Evolutionary conservation across 2,797 vertebrate species (phyloP).

Genomic region (Dermochelys coriacea): DNA sequence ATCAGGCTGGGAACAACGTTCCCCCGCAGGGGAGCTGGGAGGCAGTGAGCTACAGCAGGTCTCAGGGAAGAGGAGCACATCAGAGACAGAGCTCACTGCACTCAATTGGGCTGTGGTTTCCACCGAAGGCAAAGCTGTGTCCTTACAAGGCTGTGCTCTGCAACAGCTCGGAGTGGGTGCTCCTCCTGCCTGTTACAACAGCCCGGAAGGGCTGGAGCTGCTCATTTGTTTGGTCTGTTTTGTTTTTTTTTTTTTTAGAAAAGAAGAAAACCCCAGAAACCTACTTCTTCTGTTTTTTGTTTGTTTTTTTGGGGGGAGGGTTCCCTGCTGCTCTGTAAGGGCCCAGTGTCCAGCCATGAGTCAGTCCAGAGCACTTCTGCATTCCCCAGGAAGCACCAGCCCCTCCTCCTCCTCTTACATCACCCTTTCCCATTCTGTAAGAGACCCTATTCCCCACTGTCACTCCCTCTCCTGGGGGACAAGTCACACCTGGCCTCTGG

Average conservation of each 20-base stretch:
- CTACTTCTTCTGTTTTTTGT: constrained; percentile 24
- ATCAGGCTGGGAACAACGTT: background rate
- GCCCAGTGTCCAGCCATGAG: background rate
- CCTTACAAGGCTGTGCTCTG: constrained; percentile 55
- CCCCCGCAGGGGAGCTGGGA: background rate
- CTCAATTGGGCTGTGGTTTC: background rate
- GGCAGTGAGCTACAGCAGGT: background rate
- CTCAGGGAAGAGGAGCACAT: background rate
- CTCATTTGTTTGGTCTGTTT: fast-evolving
- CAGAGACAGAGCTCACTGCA: fast-evolving
- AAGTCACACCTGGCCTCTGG: background rate
- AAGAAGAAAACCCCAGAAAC: background rate
- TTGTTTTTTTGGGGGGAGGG: too few species aligned
- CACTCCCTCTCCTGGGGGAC: background rate
- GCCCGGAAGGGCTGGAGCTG: background rate
- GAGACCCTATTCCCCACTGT: background rate
- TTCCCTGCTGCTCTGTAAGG: fast-evolving
- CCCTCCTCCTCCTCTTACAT: fast-evolving
- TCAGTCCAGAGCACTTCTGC: constrained; percentile 26
- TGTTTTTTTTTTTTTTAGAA: background rate
- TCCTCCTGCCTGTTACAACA: fast-evolving
- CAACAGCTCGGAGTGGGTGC: fast-evolving
- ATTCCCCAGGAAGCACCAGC: constrained; percentile 23
- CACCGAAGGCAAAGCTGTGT: background rate
- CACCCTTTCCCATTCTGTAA: background rate